Percentiles rank a stretch among this genome's conserved stretches.
Conservation (phyloP, 2,797 vertebrate genomes). For the Acanthopagrus latus region DNA sequence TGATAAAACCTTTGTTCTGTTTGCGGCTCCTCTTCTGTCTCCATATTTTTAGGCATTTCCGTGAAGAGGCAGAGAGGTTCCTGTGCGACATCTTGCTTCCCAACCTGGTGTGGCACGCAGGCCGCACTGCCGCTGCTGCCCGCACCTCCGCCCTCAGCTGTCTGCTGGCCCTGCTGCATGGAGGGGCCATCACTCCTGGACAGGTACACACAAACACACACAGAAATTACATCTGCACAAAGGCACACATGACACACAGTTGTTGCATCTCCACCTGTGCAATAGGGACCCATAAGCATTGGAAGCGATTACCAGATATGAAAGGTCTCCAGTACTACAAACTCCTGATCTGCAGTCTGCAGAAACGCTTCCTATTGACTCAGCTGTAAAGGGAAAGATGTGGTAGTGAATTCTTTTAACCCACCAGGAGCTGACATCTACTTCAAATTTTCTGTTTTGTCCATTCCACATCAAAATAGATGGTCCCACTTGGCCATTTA, state of each 20-base stretch:
- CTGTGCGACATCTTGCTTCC: conserved; percentile 90
- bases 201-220: conserved; percentile 82
- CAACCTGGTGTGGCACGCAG: conserved; percentile 94
- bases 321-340: conserved; percentile 8
- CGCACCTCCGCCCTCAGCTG: conserved; percentile 92
- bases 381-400: conserved; percentile 58
- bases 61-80: conserved; percentile 86
- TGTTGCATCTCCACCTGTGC: conserved; percentile 34
- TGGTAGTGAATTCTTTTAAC: conserved; percentile 52
- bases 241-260: background rate
- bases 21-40: background rate
- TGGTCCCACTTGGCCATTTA: conserved; percentile 55
- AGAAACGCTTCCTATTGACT: conserved; percentile 62
- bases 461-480: conserved; percentile 65
- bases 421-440: conserved; percentile 54
- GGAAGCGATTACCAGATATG: conserved; percentile 36
- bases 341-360: conserved; percentile 41
- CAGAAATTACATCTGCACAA: background rate
- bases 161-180: conserved; percentile 91
- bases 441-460: conserved; percentile 66
- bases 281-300: conserved; percentile 6
- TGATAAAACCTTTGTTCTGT: conserved; percentile 2
- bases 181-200: conserved; percentile 83
- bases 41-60: conserved; percentile 84
- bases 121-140: conserved; percentile 91